A percentile compares a stretch with the other conserved stretches of the same genome.
phyloP scores from a whole-genome alignment of 2,113 vertebrate species.

The Leptodactylus fuscus region DNA sequence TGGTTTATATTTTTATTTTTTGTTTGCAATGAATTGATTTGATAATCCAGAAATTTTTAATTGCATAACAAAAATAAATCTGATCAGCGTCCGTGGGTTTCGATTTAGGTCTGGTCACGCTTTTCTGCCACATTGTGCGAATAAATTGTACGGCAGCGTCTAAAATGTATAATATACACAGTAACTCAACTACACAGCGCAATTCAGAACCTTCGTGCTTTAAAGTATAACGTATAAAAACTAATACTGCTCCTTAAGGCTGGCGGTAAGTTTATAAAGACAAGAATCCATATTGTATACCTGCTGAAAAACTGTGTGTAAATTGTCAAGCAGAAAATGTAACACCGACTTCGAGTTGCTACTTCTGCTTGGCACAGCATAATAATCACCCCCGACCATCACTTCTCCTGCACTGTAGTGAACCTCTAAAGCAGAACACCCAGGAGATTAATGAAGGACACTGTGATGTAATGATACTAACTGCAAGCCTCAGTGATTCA shows the following conservation, averaged over 20 bases:
- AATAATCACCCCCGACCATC: constrained; percentile 37
- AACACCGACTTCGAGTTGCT: neutral
- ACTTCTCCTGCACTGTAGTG: neutral
- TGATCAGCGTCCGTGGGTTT: neutral
- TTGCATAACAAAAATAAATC: neutral
- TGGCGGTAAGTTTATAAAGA: too few relatives aligned
- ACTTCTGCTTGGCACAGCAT: neutral
- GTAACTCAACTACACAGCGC: too few relatives aligned
- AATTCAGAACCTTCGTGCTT: too few relatives aligned
- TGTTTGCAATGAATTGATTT: neutral
- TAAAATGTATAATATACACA: too few relatives aligned
- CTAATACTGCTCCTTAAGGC: neutral
- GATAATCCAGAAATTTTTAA: neutral
- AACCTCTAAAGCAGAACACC: neutral
- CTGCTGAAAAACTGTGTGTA: constrained; percentile 1
- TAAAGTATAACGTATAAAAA: too few relatives aligned
- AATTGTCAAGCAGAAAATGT: neutral
- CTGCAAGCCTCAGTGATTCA: constrained; percentile 26
- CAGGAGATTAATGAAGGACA: constrained; percentile 48
- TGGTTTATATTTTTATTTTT: neutral
- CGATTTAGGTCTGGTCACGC: too few relatives aligned
- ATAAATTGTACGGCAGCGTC: too few relatives aligned
- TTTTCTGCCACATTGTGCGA: neutral
- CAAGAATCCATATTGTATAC: too few relatives aligned
- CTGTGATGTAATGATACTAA: constrained; percentile 37